A percentile compares a stretch with the other conserved stretches of the same genome.
Conservation (phyloP, 2,797 vertebrate genomes). For the Okamejei kenojei region DNA sequence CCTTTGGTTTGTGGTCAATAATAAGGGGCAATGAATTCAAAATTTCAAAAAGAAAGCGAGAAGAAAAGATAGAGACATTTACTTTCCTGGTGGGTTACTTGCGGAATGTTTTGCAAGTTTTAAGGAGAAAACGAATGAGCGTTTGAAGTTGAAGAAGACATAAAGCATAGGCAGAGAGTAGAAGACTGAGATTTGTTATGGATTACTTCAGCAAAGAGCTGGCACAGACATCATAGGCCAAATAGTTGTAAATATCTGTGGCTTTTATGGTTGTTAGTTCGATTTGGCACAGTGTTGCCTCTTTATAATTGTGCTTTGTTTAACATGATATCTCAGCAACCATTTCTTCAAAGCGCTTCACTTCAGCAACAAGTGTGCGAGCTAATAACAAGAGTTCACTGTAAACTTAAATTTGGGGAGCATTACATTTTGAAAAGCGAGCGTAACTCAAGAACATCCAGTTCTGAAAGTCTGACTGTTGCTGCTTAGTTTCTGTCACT, state of each 20-base stretch:
- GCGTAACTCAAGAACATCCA: neutral
- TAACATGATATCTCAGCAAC: constrained; percentile 11
- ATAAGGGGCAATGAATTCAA: neutral
- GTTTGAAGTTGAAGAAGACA: neutral
- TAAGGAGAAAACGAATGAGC: neutral
- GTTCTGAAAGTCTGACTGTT: neutral
- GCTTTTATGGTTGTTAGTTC: neutral
- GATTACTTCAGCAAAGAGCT: constrained; percentile 24
- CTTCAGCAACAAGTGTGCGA: neutral
- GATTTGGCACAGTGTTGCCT: constrained; percentile 28
- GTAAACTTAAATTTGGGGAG: neutral
- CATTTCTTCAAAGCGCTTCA: constrained; percentile 28
- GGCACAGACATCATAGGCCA: constrained; percentile 24
- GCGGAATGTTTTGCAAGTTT: neutral
- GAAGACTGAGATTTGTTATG: constrained; percentile 3
- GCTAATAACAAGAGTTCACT: neutral
- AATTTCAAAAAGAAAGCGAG: neutral
- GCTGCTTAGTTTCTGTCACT: neutral
- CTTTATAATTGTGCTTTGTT: constrained; percentile 31
- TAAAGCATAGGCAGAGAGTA: constrained; percentile 18
- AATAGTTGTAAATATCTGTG: constrained; percentile 26
- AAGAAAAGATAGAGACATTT: neutral
- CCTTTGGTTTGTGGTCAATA: neutral
- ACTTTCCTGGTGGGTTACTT: neutral
- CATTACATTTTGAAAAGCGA: neutral